Base-by-base conservation (phyloP, 2,797 vertebrate species). In the Sebastolobus alascanus region DNA sequence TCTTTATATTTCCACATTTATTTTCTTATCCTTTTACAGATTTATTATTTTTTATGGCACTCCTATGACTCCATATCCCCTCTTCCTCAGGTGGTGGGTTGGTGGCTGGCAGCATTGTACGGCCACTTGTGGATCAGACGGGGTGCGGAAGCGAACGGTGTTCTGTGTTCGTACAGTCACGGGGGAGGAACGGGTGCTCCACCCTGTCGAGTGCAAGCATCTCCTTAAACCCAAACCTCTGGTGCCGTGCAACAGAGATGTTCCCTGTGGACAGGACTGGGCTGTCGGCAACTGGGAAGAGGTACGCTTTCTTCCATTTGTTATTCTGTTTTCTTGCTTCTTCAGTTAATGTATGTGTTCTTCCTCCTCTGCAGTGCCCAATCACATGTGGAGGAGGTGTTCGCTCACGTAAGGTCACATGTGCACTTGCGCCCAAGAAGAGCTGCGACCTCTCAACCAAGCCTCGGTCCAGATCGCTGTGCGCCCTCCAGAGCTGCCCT, bases 71-170 rank as follows among this genome's bases (percentile, higher is more conserved):
- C 50, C 50, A 10, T 52, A 13, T 14, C 27, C 37, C 25, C 7
- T 68, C n/a, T 14, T 37, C 27, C 43, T 85, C 90, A 99, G 98
- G 88, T 99, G 98, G 98, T 99, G 98, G 98, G 94, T 97, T 73
- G 98, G 98, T 2, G 96, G 98, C 59, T 99, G 98, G 98, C 98
- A 99, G 94, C 96, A 96, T 2, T 99, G 98, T 68, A 96, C 97
- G 0, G 76, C 96, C 2, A 96, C 97, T 0, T 99, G 98, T 74
- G 98, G 98, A 9, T 93, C 96, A 4, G 92, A 93, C 0, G 98
- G 98, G 3, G 85, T 96, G 73, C 97, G 97, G 83, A 98, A 96
- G 80, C 95, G 98, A 29, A 96, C 97, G 0, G 97, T 99, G 10
- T 93, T 99, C 54, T 99, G 98, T 67, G 96, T 99, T 76, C 97